A percentile compares a stretch with the other conserved stretches of the same genome.
Evolutionary conservation across 1,140 invertebrate species (phyloP).

Genomic region (Aethina tumida): DNA sequence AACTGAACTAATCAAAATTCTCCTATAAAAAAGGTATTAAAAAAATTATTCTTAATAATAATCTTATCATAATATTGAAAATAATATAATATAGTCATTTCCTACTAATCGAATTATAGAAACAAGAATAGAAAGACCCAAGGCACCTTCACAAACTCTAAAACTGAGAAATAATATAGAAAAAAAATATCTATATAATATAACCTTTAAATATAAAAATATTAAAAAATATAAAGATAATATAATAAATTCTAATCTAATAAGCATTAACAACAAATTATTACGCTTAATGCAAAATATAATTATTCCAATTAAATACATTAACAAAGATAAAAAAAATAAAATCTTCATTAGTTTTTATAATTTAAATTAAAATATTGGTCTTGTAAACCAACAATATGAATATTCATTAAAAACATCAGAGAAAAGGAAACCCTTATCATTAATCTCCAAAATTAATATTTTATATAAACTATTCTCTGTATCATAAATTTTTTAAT

Average conservation of each 20-base stretch:
- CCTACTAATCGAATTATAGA: constrained; percentile 45
- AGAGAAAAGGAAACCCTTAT: constrained; percentile 42
- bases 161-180: constrained; percentile 48
- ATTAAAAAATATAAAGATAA: constrained; percentile 41
- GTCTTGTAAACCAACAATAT: constrained; percentile 49
- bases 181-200: constrained; percentile 41
- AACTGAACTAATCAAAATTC: constrained; percentile 22
- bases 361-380: constrained; percentile 49
- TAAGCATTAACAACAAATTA: constrained; percentile 40
- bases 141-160: constrained; percentile 46
- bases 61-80: constrained; percentile 45
- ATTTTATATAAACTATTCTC: constrained; percentile 33
- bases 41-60: constrained; percentile 38
- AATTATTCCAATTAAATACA: constrained; percentile 35
- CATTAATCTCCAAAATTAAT: constrained; percentile 41
- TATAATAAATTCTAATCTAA: constrained; percentile 46
- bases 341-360: constrained; percentile 40
- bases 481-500: constrained; percentile 38
- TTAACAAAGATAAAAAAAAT: constrained; percentile 34
- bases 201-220: constrained; percentile 40
- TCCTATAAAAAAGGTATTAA: constrained; percentile 32
- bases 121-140: constrained; percentile 46
- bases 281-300: constrained; percentile 42
- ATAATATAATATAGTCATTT: constrained; percentile 44
- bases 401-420: constrained; percentile 41